These are phyloP conservation scores for Teleogryllus occipitalis DNA, from an alignment of 1,140 invertebrate genomes.

Conservation along the genomic window DNA sequence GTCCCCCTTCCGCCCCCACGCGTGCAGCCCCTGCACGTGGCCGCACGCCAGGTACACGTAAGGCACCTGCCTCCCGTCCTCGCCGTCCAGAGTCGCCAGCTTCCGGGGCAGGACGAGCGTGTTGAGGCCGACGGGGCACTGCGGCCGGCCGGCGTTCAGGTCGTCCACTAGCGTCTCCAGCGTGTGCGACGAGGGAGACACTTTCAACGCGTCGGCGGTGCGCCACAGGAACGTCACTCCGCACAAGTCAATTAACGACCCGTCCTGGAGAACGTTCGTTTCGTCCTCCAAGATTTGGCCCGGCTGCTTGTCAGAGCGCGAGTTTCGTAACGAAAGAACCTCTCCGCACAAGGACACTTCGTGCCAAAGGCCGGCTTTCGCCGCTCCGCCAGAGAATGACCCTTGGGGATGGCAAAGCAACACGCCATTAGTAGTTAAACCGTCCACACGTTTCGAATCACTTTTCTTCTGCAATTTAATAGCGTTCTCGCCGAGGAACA, in stretches of 20 bases:
- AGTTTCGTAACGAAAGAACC: not conserved
- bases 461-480: not conserved
- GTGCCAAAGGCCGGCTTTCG: not conserved
- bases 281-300: conserved; percentile 69
- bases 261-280: conserved; percentile 87
- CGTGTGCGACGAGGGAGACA: conserved; percentile 73
- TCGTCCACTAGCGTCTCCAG: conserved; percentile 89
- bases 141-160: conserved; percentile 94
- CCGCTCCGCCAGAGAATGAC: not conserved
- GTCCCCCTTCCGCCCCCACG: conserved; percentile 82
- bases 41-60: conserved; percentile 98
- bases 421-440: not conserved
- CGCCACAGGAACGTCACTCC: conserved; percentile 96
- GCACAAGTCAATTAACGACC: conserved; percentile 96
- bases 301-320: not conserved
- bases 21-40: conserved; percentile 91
- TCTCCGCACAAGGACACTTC: not conserved
- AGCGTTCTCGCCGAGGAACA: not conserved
- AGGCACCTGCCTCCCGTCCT: conserved; percentile 69
- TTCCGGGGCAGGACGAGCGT: conserved; percentile 93
- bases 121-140: conserved; percentile 97
- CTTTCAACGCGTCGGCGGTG: conserved; percentile 84
- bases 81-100: conserved; percentile 38
- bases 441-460: not conserved
- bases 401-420: not conserved